A percentile compares a stretch with the other conserved stretches of the same genome.
Evolutionary conservation across 2,888 invertebrate species (phyloP).

Genomic region (Odontomyia ornata): DNA sequence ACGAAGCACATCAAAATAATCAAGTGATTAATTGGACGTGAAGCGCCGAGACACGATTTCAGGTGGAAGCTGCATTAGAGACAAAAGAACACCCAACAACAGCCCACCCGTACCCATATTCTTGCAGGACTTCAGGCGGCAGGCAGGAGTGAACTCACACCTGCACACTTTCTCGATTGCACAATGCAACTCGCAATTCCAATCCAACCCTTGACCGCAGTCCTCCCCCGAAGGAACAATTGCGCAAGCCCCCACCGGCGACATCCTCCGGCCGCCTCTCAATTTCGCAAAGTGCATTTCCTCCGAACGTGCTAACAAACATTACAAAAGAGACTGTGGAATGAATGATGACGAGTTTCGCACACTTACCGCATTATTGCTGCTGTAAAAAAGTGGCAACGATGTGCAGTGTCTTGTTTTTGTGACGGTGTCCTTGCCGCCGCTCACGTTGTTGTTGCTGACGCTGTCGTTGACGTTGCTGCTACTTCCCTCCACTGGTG

Average conservation of each 20-base stretch:
- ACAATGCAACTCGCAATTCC: background rate
- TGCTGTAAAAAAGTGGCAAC: constrained; percentile 49
- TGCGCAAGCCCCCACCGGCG: background rate
- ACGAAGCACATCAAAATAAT: constrained; percentile 4
- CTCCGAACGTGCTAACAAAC: background rate
- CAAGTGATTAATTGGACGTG: constrained; percentile 25
- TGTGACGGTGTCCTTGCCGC: constrained; percentile 21
- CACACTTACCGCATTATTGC: constrained; percentile 48
- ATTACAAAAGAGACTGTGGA: background rate
- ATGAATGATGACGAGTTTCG: no score
- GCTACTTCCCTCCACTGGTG: background rate
- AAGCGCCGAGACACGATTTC: background rate
- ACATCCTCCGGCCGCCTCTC: background rate
- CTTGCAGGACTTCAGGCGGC: no score
- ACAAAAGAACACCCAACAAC: no score
- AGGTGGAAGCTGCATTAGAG: no score
- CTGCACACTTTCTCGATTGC: background rate
- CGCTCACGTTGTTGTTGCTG: background rate
- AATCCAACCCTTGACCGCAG: background rate
- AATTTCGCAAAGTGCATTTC: background rate
- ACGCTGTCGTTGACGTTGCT: background rate
- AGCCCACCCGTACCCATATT: no score
- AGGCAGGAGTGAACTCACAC: no score
- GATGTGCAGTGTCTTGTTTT: constrained; percentile 50
- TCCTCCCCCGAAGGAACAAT: background rate